phyloP scores from a whole-genome alignment of 2,113 vertebrate species.

The Phoxinus phoxinus region DNA sequence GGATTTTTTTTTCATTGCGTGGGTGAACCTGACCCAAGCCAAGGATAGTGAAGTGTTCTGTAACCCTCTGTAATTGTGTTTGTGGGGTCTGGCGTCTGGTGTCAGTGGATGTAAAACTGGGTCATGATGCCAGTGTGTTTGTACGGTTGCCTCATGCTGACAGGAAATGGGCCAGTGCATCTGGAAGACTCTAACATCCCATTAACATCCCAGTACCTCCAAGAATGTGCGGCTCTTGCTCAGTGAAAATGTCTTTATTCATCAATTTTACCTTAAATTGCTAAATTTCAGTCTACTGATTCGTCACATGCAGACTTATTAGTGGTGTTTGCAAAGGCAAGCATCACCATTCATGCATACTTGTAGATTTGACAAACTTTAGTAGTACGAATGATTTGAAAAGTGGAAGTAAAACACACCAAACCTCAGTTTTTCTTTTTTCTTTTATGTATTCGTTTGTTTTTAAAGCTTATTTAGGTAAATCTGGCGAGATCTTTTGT shows the following conservation, averaged over 20 bases:
- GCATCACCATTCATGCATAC: background rate
- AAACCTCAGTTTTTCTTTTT: no score
- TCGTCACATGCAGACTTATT: background rate
- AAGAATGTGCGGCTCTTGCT: background rate
- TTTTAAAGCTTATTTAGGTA: background rate
- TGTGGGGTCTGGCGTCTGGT: background rate
- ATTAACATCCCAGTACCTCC: background rate
- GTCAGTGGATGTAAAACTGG: constrained; percentile 62
- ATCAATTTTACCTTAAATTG: background rate
- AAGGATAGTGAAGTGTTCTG: background rate
- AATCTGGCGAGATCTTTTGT: background rate
- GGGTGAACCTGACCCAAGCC: background rate
- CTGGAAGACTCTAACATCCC: background rate
- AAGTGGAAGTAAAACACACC: no score
- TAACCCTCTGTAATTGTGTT: background rate
- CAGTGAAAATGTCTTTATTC: background rate
- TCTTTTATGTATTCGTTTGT: no score
- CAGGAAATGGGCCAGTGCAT: constrained; percentile 19
- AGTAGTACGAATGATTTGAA: background rate
- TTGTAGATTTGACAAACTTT: background rate
- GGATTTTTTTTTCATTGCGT: background rate
- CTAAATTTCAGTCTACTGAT: background rate
- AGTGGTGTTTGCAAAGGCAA: background rate
- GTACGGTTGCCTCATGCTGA: constrained; percentile 27
- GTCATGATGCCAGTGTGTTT: constrained; percentile 68